Evolutionary conservation across 1,140 invertebrate species (phyloP).

Genomic region (Nasonia giraulti): DNA sequence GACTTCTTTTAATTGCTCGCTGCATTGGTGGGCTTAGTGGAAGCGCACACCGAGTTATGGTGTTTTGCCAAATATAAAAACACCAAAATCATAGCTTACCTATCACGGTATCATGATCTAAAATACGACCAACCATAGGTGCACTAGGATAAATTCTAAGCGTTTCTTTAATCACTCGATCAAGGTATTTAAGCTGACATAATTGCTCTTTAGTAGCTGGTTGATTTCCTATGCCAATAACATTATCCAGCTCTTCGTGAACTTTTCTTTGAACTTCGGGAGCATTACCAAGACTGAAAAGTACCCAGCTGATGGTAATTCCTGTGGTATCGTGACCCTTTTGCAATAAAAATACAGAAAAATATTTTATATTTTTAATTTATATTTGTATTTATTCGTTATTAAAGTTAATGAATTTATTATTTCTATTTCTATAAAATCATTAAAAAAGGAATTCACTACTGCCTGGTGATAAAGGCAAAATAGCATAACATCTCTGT

Average conservation of each 20-base stretch:
- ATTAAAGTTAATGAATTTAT: too few relatives aligned
- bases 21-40: too few relatives aligned
- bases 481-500: neutral
- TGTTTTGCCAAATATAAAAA: neutral
- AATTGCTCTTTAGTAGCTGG: slow-evolving; percentile 71
- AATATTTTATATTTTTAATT: too few relatives aligned
- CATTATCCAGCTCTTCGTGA: slow-evolving; percentile 77
- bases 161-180: slow-evolving; percentile 79
- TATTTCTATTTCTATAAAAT: too few relatives aligned
- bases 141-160: slow-evolving; percentile 79
- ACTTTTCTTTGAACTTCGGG: slow-evolving; percentile 78
- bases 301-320: slow-evolving; percentile 74
- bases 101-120: slow-evolving; percentile 77
- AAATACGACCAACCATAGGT: slow-evolving; percentile 73
- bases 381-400: too few relatives aligned
- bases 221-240: slow-evolving; percentile 72
- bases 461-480: neutral
- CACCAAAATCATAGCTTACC: slow-evolving; percentile 57
- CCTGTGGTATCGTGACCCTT: slow-evolving; percentile 80
- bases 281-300: slow-evolving; percentile 72
- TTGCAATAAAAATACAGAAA: too few relatives aligned
- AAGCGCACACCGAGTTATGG: neutral
- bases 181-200: slow-evolving; percentile 77
- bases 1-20: too few relatives aligned
- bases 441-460: too few relatives aligned